Base-by-base conservation (phyloP, 2,797 vertebrate genomes). In the Oryzias dopingdopingensis region DNA sequence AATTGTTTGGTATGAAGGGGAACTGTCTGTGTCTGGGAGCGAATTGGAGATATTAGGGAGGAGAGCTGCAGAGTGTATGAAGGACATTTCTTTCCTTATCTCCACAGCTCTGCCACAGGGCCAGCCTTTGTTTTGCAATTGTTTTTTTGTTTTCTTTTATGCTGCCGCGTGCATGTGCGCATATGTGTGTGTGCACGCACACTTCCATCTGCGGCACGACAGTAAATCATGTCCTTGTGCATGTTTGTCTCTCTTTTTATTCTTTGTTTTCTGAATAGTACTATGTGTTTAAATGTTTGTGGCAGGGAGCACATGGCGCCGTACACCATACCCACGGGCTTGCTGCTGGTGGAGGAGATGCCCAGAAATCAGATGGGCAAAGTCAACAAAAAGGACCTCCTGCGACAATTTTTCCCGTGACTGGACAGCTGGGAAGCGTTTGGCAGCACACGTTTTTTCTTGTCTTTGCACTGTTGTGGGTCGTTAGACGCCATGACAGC, bases 301-400 rank as follows among this genome's bases (percentile, higher is more conserved):
- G 76, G 29, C 92, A 98, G 96, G 86, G 89, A 89, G 4, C 74
- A 78, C 86, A 94, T 98, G 94, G 90, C 90, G 0, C 77, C 94
- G 0, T 97, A 96, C 65, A 73, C 67, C 52, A 85, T 98, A 79
- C 96, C 97, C 0, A 89, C 94, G 0, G 94, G 93, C 73, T 90
- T 99, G 68, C 77, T 95, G 42, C 85, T 95, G 85, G 93, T 98
- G 87, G 93, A 96, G 53, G 92, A 94, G 80, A 91, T 99, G 76
- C 96, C 95, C 0, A 90, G 95, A 74, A 98, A 98, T 84, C 95
- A 95, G 82, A 97, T 98, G 96, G 97, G 96, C 37, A 99, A 99
- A 81, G 89, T 97, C 86, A 96, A 97, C 88, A 99, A 98, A 90
- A 96, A 93, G 77, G 93, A 96, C 48, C 93, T 98, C 1, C 71